phyloP scores from a whole-genome alignment of 2,113 vertebrate genomes.

The Copsychus sechellarum region DNA sequence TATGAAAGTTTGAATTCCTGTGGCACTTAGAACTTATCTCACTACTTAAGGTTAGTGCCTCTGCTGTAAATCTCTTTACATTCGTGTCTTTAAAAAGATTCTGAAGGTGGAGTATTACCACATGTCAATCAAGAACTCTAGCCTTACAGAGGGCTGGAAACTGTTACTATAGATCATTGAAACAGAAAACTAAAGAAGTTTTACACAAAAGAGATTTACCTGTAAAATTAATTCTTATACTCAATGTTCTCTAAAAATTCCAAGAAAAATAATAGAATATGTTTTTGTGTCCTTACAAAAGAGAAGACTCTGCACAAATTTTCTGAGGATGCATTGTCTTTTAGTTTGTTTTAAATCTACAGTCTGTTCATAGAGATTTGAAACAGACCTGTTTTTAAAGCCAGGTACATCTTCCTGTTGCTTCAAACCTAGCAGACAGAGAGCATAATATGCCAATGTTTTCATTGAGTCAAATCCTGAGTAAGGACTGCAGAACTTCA shows the following conservation, averaged over 20 bases:
- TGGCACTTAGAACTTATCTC: not conserved
- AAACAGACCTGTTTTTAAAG: constrained; percentile 24
- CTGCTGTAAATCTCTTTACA: not conserved
- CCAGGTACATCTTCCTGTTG: not conserved
- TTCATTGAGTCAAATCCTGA: not conserved
- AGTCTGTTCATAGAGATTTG: not conserved
- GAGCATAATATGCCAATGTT: not conserved
- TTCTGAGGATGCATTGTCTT: not conserved
- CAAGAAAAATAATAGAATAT: not conserved
- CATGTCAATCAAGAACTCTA: not conserved
- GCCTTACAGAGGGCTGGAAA: not conserved
- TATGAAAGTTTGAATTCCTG: not conserved
- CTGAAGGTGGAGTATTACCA: not conserved
- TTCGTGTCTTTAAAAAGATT: not conserved
- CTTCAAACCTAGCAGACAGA: not conserved
- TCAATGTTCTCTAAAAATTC: not conserved
- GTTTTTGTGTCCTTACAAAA: not conserved
- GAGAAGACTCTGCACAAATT: not conserved
- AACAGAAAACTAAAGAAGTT: not conserved
- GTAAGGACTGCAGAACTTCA: constrained; percentile 25
- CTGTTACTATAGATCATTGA: not conserved
- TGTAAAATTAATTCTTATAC: not conserved
- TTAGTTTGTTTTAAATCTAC: constrained; percentile 15
- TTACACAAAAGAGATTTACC: not conserved
- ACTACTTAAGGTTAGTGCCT: not conserved